Percentiles rank a stretch among this genome's conserved stretches.
Evolutionary conservation across 2,797 vertebrate species (phyloP).

Genomic region (Nasua narica): DNA sequence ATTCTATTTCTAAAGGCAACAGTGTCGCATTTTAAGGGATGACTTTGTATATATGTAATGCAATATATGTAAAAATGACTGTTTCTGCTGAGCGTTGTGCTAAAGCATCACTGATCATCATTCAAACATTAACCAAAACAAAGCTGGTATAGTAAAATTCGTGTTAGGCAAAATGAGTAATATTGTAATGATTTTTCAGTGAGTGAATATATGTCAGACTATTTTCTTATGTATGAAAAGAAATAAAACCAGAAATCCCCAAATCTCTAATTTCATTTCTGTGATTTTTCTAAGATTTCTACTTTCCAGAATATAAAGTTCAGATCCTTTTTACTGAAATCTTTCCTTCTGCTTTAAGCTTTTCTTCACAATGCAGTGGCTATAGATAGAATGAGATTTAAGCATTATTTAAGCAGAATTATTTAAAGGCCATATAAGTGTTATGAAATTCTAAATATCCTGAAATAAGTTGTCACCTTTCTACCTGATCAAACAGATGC

Average conservation of each 20-base stretch:
- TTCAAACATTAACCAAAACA: constrained; percentile 49
- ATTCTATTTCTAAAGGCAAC: constrained; percentile 21
- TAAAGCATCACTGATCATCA: not conserved
- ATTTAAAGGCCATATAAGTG: not conserved
- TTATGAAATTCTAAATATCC: constrained; percentile 21
- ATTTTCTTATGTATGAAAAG: not conserved
- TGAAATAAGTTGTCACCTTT: constrained; percentile 40
- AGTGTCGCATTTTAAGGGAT: constrained; percentile 30
- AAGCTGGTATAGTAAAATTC: constrained; percentile 10
- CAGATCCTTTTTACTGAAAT: not conserved
- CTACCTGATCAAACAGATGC: not conserved
- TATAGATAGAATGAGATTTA: not conserved
- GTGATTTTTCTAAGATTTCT: not conserved
- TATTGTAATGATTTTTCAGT: constrained; percentile 31
- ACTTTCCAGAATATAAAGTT: not conserved
- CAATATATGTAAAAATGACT: constrained; percentile 19
- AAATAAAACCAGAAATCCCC: not conserved
- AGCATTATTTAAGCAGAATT: constrained; percentile 21
- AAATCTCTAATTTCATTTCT: not conserved
- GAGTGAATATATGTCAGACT: not conserved
- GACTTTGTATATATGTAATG: constrained; percentile 34
- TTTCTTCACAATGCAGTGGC: not conserved
- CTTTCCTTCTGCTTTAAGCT: not conserved
- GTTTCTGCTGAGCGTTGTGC: constrained; percentile 24
- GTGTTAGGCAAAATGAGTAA: not conserved